Base-by-base conservation (phyloP, 2,888 invertebrate species). In the Bellardia pandia region DNA sequence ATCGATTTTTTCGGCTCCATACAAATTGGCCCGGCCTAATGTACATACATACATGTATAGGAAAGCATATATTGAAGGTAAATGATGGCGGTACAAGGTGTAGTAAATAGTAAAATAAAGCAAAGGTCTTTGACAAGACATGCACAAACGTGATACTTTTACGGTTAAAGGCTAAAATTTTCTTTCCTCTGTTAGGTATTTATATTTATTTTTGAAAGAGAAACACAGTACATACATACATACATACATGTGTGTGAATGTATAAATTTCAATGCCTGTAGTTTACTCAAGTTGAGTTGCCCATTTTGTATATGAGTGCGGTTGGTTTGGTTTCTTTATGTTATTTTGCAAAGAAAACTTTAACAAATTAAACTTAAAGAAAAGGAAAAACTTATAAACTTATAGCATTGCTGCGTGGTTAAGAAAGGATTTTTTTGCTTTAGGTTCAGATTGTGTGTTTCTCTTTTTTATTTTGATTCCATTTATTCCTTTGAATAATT, bases 101-200 rank as follows among this genome's bases (percentile, higher is more conserved):
- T 69, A 48, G 40, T 33, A 45, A 51, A 60, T 76, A 48, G 2
- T 37, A 9, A 23, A 48, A 14, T 42, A 53, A 56, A 30, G 5
- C 11, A 53, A 72, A 83, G 8, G 60, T 33, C 78, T 74, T 68
- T 81, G 74, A 75, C 58, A 68, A 68, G 81, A 66, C 84, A 74
- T 60, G 78, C 74, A 78, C 30, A 53, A 68, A 78, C 48, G 48
- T 75, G 51, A 68, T 68, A 68, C 51, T 42, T 66, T 68, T 42
- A 45, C 60, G 16, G 37, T 60, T 72, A 74, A 78, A 78, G 60
- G 51, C 13, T 78, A 62, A 77, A 56, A 66, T 16, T 45, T 40
- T 42, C 0, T 75, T 51, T 40, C 1, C n/a, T 23, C n/a, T 9
- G 62, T 69, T 58, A 42, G 16, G 30, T 68, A 33, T 53, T 33